phyloP scores from a whole-genome alignment of 2,797 vertebrate species.

The Denticeps clupeoides region DNA sequence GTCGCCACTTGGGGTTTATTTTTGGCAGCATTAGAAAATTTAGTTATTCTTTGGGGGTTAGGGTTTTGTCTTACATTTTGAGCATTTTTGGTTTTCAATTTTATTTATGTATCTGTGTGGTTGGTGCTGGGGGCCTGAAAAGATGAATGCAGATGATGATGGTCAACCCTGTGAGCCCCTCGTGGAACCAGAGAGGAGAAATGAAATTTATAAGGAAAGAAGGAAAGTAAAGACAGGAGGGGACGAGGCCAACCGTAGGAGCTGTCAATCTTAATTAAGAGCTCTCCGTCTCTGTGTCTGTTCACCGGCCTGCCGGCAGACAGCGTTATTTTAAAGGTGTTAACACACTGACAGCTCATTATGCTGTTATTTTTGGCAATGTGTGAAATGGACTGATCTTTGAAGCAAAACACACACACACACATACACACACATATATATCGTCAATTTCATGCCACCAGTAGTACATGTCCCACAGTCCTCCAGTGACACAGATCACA shows the following conservation, averaged over 20 bases:
- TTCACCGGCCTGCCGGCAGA: background rate
- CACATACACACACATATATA: background rate
- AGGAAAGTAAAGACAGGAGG: too few relatives aligned
- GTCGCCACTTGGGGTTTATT: too few relatives aligned
- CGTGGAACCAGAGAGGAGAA: too few relatives aligned
- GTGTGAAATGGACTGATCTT: background rate
- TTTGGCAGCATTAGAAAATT: too few relatives aligned
- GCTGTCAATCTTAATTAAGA: slow-evolving; percentile 23
- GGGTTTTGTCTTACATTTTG: too few relatives aligned
- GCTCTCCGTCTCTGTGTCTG: background rate
- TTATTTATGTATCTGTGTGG: too few relatives aligned
- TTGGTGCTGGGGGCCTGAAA: too few relatives aligned
- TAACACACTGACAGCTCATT: background rate
- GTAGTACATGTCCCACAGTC: background rate
- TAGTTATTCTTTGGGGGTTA: too few relatives aligned
- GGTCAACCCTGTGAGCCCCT: too few relatives aligned
- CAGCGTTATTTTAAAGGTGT: background rate
- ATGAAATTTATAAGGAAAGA: too few relatives aligned
- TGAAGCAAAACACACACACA: background rate
- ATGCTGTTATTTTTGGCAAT: background rate
- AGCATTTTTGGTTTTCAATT: too few relatives aligned
- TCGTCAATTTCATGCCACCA: background rate
- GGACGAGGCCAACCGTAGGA: slow-evolving; percentile 6
- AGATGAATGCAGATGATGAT: too few relatives aligned
- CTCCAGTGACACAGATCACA: background rate